Conservation (phyloP, 1,140 invertebrate species). For the Drosophila sulfurigaster region DNA sequence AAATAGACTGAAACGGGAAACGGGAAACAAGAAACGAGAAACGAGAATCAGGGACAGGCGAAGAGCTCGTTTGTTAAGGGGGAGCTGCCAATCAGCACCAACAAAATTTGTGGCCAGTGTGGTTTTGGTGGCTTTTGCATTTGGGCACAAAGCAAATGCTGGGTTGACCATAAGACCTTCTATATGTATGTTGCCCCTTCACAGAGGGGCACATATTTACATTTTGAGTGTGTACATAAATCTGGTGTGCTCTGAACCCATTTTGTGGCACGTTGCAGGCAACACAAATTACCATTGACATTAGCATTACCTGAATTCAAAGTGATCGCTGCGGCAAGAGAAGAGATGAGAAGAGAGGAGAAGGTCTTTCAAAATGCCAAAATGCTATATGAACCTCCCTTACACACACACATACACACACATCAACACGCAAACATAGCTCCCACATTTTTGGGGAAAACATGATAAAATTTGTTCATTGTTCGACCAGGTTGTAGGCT, state of each 20-base stretch:
- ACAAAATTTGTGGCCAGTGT: slow-evolving; percentile 35
- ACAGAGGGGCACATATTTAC: slow-evolving; percentile 32
- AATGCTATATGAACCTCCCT: slow-evolving; percentile 19
- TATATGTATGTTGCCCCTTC: neutral
- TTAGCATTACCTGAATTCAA: slow-evolving; percentile 31
- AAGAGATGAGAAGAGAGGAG: neutral
- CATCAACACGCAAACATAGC: too few species aligned
- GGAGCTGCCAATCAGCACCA: slow-evolving; percentile 35
- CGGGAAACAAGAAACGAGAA: neutral
- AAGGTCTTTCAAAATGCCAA: slow-evolving; percentile 10
- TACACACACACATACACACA: neutral
- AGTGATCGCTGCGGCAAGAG: neutral
- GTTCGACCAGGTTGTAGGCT: slow-evolving; percentile 15
- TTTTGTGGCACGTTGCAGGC: slow-evolving; percentile 37
- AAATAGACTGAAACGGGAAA: neutral
- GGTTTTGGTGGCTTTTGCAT: slow-evolving; percentile 26
- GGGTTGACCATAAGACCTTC: slow-evolving; percentile 10
- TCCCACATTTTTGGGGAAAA: neutral
- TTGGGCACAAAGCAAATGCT: slow-evolving; percentile 9
- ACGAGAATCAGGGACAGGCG: too few species aligned
- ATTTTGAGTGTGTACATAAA: slow-evolving; percentile 59
- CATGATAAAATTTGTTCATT: slow-evolving; percentile 34
- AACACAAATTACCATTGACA: slow-evolving; percentile 49
- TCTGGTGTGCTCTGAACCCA: slow-evolving; percentile 54
- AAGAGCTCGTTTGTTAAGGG: neutral